Base-by-base conservation (phyloP, 1,140 invertebrate genomes). In the Centruroides vittatus region DNA sequence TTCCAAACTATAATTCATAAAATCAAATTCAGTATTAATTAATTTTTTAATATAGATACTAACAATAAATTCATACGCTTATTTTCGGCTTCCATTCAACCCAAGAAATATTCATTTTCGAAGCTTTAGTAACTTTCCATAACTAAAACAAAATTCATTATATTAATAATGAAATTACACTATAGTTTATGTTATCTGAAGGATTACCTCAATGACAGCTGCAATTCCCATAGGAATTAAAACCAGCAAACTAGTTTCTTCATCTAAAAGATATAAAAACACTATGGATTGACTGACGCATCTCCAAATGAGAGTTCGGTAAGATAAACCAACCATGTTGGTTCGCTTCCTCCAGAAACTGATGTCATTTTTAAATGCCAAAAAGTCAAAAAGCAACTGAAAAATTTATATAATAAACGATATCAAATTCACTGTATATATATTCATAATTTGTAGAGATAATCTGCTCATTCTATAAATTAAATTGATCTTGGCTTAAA, bases 311-410 rank as follows among this genome's bases (percentile, higher is more conserved):
- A 97, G 84, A 4, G 89, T 91, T 60, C 88, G 80, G 9, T 83
- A 80, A 7, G 94, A 98, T 3, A 98, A 72, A 3, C 95, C 96
- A 46, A 85, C 89, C 73, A 96, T 86, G 1, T 84, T 86, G 47
- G 82, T 82, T 67, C 88, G 83, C 11, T 82, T 80, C 60, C 83
- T 81, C 95, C 96, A 99, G 73, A 97, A 99, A 65, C 80, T 83
- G 5, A 99, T 88, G 68, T 99, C 95, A 75, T 96, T 98, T 80
- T 98, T 98, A 69, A 99, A 97, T 3, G 95, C 92, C 54, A 99
- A 75, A 69, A 98, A 92, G 72, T 99, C 95, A 72, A 99, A 93
- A 9, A 98, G 76, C 57, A 98, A 72, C 92, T 96, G 75, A 55
- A 83, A 82, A 60, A 64, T 65, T 70, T 57, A 58, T 63, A 72